Evolutionary conservation across 2,113 vertebrate species (phyloP).

Genomic region (Cebidichthys violaceus): DNA sequence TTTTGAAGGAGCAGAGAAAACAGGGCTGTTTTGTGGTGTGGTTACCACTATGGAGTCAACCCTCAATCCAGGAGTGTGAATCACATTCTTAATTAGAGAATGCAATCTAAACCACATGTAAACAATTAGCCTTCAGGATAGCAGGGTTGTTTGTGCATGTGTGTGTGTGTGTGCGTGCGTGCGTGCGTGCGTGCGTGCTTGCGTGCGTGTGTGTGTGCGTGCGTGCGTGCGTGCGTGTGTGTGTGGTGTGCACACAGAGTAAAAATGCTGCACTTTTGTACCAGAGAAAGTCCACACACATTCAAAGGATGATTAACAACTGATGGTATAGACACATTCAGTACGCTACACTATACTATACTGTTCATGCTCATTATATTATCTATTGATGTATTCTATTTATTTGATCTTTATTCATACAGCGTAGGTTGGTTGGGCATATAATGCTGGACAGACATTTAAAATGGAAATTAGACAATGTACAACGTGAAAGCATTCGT

Average conservation of each 20-base stretch:
- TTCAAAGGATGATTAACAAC: conserved; percentile 28
- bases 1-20: conserved; percentile 42
- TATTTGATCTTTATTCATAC: background rate
- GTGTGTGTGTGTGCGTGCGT: conserved; percentile 6
- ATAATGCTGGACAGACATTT: background rate
- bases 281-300: conserved; percentile 17
- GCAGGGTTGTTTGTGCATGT: conserved; percentile 38
- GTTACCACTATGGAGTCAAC: conserved; percentile 65
- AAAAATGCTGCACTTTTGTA: conserved; percentile 42
- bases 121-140: conserved; percentile 73
- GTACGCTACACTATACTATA: background rate
- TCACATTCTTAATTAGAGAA: conserved; percentile 76
- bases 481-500: background rate
- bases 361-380: too few species aligned
- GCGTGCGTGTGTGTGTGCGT: conserved; percentile 4
- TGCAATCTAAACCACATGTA: conserved; percentile 69
- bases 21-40: conserved; percentile 56
- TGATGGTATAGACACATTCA: conserved; percentile 1
- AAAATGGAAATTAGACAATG: too few species aligned
- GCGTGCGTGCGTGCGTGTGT: background rate
- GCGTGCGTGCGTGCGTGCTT: conserved; percentile 2
- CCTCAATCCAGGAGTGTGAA: conserved; percentile 77
- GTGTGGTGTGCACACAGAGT: background rate
- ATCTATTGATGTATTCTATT: background rate
- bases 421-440: background rate